phyloP scores from a whole-genome alignment of 1,140 invertebrate genomes.

The Atopsyche davidsoni region DNA sequence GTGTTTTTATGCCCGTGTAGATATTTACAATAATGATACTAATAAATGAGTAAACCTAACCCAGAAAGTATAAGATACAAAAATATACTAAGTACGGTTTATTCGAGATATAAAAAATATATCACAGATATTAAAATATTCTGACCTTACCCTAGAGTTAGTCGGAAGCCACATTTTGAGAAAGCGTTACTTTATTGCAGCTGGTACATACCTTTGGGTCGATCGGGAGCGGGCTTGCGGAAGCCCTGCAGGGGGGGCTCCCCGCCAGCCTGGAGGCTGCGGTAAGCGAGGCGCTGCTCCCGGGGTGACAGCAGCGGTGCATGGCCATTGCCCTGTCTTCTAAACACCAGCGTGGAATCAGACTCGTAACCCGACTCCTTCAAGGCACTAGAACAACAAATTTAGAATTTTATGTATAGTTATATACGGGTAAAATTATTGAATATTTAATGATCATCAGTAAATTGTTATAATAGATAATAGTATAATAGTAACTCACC shows the following conservation, averaged over 20 bases:
- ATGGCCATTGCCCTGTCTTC: slow-evolving; percentile 53
- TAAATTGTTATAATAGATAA: slow-evolving; percentile 4
- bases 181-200: no score
- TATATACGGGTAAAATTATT: slow-evolving; percentile 14
- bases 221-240: slow-evolving; percentile 79
- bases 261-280: slow-evolving; percentile 80
- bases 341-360: slow-evolving; percentile 80
- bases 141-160: no score
- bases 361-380: slow-evolving; percentile 88
- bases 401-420: no score
- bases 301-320: slow-evolving; percentile 67
- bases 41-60: no score
- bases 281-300: slow-evolving; percentile 76
- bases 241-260: slow-evolving; percentile 86
- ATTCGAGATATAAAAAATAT: no score
- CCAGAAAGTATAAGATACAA: no score
- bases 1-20: no score
- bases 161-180: no score
- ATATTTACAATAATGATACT: no score
- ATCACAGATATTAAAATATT: no score
- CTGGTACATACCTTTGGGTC: slow-evolving; percentile 67
- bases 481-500: slow-evolving; percentile 48
- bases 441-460: background rate
- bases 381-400: slow-evolving; percentile 55
- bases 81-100: no score